Evolutionary conservation across 2,113 vertebrate species (phyloP), one percentile per base, ranked within the genome.

Genomic region (Morone saxatilis): DNA sequence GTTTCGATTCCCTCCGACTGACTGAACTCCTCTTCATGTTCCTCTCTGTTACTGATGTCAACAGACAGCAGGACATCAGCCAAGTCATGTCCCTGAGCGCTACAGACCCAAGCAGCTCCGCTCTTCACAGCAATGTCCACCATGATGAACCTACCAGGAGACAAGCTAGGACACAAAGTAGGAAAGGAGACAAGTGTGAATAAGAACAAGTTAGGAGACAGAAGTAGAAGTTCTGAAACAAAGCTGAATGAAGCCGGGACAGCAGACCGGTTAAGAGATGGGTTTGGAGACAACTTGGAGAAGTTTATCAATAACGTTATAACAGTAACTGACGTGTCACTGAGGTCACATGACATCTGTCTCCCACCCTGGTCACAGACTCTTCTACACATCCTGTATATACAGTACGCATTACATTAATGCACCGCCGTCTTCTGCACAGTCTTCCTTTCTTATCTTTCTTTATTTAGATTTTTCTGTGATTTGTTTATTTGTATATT

Each of bases 61-160:
- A 93, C 85, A 40, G 85, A 57, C 19, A 70, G 75, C 60, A 94
- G 69, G 9, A 91, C 48, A 1, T 90, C 85, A 0, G 57, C 36
- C 69, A 94, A 36, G n/a, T 4, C 40, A 9, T 10, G 60, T 13
- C 60, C 86, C 73, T 56, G 10, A 16, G 60, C 0, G 3, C 0
- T 68, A 68, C 89, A 92, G 0, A 61, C 57, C 93, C 93, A 94
- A 1, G 78, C 72, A 4, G 85, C 71, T 36, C 74, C 88, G 0
- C 74, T 76, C 41, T 76, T 82, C 79, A 92, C 82, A 7, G 63
- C 7, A 0, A 86, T 47, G 65, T 93, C 90, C 88, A 87, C 91
- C 90, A 91, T 93, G 75, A 63, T 79, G 60, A 25, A 25, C 25
- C 25, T 25, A 25, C 25, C 25, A 25, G 36, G 45, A 17, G n/a